Evolutionary conservation across 2,113 vertebrate species (phyloP), one percentile per base, ranked within the genome.

Genomic region (Crypturellus undulatus): DNA sequence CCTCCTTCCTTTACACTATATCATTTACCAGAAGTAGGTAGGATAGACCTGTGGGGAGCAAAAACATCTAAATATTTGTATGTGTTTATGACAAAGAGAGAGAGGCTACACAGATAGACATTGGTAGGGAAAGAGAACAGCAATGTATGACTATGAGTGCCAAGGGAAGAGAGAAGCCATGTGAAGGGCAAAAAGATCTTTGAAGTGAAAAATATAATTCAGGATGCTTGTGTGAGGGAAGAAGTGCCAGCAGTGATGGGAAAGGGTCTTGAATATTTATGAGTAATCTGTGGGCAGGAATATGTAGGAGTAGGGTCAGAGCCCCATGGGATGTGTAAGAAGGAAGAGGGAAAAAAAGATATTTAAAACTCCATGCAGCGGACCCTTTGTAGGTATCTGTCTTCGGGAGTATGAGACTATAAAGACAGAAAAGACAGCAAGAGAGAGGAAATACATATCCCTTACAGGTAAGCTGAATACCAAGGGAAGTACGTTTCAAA

Each of bases 241-340:
- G 42, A 95, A 92, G 43, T 3, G 3, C 26, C 51, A 90, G 42
- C 64, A 90, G 19, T 38, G 42, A 36, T 78, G 38, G 60, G 8
- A 70, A 83, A 80, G 32, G 8, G 3, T 38, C 81, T 94, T 93
- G 54, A 92, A 85, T 92, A 95, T 93, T 95, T 93, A 77, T 81
- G 47, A 92, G 38, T 73, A 79, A 89, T 9, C n/a, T 70, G 40
- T 34, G 4, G 75, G 45, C 56, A 89, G 63, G 32, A 92, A 60
- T 20, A 65, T 82, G 24, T 22, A 79, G 70, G n/a, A 89, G 49
- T 26, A 79, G 28, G 36, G 82, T 94, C 87, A 85, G 45, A 91
- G 28, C 34, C 72, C 87, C 45, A 26, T 54, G 49, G 49, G 42
- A 87, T 10, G 6, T 54, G 16, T 72, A 59, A 43, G 52, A 91